Evolutionary conservation across 2,113 vertebrate genomes (phyloP), one percentile per base, ranked within the genome.

Genomic region (Gambusia affinis): DNA sequence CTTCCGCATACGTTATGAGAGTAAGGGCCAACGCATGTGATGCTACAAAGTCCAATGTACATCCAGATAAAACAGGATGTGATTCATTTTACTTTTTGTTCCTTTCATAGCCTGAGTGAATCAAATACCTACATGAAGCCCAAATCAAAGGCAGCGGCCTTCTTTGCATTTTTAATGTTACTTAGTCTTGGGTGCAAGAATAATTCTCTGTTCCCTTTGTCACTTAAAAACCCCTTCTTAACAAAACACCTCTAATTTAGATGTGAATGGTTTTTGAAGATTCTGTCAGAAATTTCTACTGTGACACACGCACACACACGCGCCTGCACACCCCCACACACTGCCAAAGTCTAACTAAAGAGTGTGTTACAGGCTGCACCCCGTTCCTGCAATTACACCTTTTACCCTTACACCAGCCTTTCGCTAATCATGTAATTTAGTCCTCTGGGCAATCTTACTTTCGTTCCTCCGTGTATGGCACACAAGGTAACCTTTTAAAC

Each of bases 1-100:
- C 79, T 99, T 99, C 87, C 97, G 98, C 87, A 98, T 99, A 89
- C 96, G 95, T 69, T 99, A 99, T 0, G 98, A 99, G 81, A 99
- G 98, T 99, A 95, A 95, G 97, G 87, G 1, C 61, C 30, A 14
- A 17, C 17, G 8, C 24, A 60, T 4, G 11, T 27, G 22, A 28
- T 10, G 22, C 1, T n/a, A 12, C 17, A 64, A 7, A 28, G 10
- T 37, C 29, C n/a, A 31, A 27, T 4, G 12, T 31, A 7, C 33
- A 65, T 3, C 8, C 4, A 22, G 8, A 44, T 47, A 64, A 37
- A 10, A 61, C 7, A 62, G 44, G n/a, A 60, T 4, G 33, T 37
- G 14, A 14, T 31, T 64, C 14, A 42, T 29, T 65, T 57, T 60
- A 35, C 30, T 30, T 8, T 42, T 14, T 7, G 39, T 10, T 30